Conservation (phyloP, 2,888 invertebrate genomes). For the Drosophila maculinotata region DNA sequence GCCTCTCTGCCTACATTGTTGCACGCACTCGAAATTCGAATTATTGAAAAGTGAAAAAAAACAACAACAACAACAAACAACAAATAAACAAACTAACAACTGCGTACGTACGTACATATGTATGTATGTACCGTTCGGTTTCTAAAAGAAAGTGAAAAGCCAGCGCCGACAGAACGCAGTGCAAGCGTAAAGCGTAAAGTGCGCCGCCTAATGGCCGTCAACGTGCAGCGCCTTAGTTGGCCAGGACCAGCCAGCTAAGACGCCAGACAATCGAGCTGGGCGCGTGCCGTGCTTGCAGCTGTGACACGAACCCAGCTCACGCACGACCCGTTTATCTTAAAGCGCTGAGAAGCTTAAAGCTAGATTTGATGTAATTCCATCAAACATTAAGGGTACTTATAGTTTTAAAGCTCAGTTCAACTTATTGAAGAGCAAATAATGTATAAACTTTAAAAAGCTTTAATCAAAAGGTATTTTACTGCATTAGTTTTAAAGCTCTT, state of each 20-base stretch:
- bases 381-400: too few species aligned
- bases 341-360: not conserved
- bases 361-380: too few species aligned
- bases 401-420: too few species aligned
- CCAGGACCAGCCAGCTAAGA: constrained; percentile 63
- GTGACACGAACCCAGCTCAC: constrained; percentile 12
- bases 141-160: constrained; percentile 79
- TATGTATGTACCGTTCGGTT: constrained; percentile 50
- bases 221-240: constrained; percentile 67
- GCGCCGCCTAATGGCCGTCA: constrained; percentile 66
- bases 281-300: constrained; percentile 31
- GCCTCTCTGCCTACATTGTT: constrained; percentile 61
- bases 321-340: not conserved
- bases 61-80: constrained; percentile 11
- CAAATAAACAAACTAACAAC: constrained; percentile 13
- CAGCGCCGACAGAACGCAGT: constrained; percentile 68
- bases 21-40: constrained; percentile 75
- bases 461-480: too few species aligned
- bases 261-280: constrained; percentile 20
- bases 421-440: too few species aligned
- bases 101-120: constrained; percentile 24
- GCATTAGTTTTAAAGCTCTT: too few species aligned
- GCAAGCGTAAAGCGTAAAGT: constrained; percentile 66
- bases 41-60: constrained; percentile 75
- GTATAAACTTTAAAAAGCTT: too few species aligned